Evolutionary conservation across 2,797 vertebrate genomes (phyloP).

Genomic region (Neostethus bicornis): DNA sequence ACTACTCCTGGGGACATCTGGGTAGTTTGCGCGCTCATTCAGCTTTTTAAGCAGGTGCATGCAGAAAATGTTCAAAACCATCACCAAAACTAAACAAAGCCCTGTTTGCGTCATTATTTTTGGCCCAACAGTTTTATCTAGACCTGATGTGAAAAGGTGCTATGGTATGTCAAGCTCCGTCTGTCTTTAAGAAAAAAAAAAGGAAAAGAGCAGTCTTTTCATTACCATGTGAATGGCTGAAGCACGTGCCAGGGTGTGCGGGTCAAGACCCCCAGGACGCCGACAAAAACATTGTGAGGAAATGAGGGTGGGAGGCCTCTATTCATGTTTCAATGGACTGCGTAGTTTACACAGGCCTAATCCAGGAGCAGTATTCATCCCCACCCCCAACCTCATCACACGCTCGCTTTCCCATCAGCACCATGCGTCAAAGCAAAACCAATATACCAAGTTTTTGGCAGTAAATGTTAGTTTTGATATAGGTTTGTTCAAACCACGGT

Average conservation of each 20-base stretch:
- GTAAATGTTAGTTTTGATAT: too few species aligned
- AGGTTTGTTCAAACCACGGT: too few species aligned
- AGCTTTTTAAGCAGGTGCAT: constrained; percentile 11
- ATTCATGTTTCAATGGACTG: constrained; percentile 68
- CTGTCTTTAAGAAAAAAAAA: background rate
- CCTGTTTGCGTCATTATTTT: background rate
- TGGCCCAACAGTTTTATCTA: background rate
- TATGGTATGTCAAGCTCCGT: constrained; percentile 27
- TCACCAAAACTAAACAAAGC: background rate
- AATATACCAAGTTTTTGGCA: background rate
- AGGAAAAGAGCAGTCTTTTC: constrained; percentile 55
- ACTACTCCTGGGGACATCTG: constrained; percentile 9
- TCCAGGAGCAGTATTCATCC: constrained; percentile 34
- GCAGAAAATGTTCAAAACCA: background rate
- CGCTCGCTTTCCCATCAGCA: constrained; percentile 10
- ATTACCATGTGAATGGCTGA: constrained; percentile 70
- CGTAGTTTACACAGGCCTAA: constrained; percentile 67
- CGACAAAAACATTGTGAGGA: constrained; percentile 53
- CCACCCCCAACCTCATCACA: constrained; percentile 2
- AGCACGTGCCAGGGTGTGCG: constrained; percentile 64
- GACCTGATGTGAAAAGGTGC: constrained; percentile 13
- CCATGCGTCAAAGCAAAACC: constrained; percentile 1
- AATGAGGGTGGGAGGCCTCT: constrained; percentile 59
- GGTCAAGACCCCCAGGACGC: constrained; percentile 68
- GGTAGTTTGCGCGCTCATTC: constrained; percentile 5